A percentile compares a stretch with the other conserved stretches of the same genome.
These are phyloP conservation scores for Poeciliopsis prolifica DNA, from an alignment of 2,113 vertebrate genomes.

Conservation along the genomic window DNA sequence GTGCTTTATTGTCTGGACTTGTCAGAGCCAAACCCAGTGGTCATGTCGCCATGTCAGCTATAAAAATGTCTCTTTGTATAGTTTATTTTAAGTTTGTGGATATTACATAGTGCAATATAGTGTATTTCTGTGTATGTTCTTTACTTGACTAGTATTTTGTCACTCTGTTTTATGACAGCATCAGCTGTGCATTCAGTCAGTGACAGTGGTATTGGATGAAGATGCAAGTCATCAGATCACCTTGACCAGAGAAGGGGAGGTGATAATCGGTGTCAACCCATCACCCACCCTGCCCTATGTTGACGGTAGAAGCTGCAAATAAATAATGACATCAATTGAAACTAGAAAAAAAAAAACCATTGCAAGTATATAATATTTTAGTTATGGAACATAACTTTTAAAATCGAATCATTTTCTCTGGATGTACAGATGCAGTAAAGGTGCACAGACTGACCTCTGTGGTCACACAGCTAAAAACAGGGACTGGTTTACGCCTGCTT, in stretches of 20 bases:
- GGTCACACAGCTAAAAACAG: constrained; percentile 89
- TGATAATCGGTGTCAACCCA: constrained; percentile 86
- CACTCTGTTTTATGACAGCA: constrained; percentile 72
- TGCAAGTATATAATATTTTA: not conserved
- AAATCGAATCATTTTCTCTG: not conserved
- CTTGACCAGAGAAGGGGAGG: constrained; percentile 87
- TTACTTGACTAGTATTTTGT: not conserved
- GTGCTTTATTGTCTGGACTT: not conserved
- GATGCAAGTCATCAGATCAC: constrained; percentile 92
- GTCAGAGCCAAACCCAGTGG: not conserved
- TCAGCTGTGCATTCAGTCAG: constrained; percentile 91
- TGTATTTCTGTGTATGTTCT: too few species aligned
- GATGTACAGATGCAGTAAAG: constrained; percentile 82
- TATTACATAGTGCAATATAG: too few species aligned
- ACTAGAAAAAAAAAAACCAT: not conserved
- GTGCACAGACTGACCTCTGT: constrained; percentile 90
- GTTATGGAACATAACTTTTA: not conserved
- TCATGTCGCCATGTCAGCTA: not conserved
- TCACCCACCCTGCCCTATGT: constrained; percentile 82
- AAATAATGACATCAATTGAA: not conserved
- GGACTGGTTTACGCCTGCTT: constrained; percentile 88
- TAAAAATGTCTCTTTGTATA: not conserved
- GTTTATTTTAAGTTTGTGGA: too few species aligned
- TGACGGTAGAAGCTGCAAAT: constrained; percentile 79
- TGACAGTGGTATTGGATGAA: constrained; percentile 92